A percentile compares a stretch with the other conserved stretches of the same genome.
These are phyloP conservation scores for Trochalopteron elliotii DNA, from an alignment of 2,113 vertebrate genomes.

Conservation along the genomic window DNA sequence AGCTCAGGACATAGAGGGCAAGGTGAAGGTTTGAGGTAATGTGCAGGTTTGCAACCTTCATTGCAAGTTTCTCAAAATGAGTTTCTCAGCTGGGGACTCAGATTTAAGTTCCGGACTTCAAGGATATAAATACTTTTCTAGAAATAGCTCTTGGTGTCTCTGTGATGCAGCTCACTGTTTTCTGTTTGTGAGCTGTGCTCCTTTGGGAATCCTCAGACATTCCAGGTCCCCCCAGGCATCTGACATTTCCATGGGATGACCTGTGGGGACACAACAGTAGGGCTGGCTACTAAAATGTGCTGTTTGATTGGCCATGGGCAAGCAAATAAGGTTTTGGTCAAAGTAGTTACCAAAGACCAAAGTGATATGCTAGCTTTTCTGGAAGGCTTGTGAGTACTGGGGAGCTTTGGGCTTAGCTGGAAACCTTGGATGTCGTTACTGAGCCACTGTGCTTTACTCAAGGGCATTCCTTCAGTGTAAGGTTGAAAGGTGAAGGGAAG, in stretches of 20 bases:
- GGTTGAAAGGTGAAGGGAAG: constrained; percentile 31
- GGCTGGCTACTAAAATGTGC: background rate
- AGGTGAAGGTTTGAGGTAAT: background rate
- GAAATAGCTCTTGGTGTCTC: background rate
- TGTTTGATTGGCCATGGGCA: constrained; percentile 10
- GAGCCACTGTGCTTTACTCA: background rate
- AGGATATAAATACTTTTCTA: background rate
- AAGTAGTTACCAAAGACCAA: background rate
- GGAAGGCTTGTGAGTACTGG: background rate
- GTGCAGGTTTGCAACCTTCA: background rate
- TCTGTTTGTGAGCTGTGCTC: background rate
- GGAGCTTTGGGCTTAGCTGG: background rate
- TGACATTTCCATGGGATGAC: background rate
- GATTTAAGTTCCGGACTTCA: background rate
- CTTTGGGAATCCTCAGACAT: background rate
- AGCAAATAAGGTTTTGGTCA: constrained; percentile 14
- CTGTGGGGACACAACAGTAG: background rate
- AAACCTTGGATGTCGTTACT: background rate
- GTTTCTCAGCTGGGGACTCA: background rate
- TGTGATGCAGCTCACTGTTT: background rate
- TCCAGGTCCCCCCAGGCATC: background rate
- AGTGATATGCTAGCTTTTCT: background rate
- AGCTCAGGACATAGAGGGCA: background rate
- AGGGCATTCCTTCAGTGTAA: background rate
- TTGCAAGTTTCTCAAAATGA: background rate